Evolutionary conservation across 2,888 invertebrate genomes (phyloP).

Genomic region (Dermolepida albohirtum): DNA sequence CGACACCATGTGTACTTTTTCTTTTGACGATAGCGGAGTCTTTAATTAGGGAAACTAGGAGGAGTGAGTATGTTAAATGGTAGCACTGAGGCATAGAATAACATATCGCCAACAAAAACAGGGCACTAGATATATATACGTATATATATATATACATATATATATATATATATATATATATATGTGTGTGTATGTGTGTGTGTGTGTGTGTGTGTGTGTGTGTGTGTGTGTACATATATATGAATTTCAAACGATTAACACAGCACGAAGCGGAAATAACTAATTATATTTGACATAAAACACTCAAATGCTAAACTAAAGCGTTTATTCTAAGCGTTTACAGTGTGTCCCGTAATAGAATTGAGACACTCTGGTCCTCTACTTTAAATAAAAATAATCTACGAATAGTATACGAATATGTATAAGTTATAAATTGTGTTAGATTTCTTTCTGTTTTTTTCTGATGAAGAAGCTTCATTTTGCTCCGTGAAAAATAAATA

Average conservation of each 20-base stretch:
- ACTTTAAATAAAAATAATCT: slow-evolving; percentile 16
- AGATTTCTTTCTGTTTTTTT: too few relatives aligned
- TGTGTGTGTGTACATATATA: slow-evolving; percentile 60
- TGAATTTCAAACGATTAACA: slow-evolving; percentile 64
- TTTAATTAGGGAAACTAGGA: slow-evolving; percentile 40
- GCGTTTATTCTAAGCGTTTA: slow-evolving; percentile 22
- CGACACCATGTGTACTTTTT: slow-evolving; percentile 32
- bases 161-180: slow-evolving; percentile 47
- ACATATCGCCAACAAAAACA: slow-evolving; percentile 62
- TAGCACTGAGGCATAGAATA: slow-evolving; percentile 52
- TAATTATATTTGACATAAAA: slow-evolving; percentile 64
- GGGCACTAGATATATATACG: slow-evolving; percentile 50
- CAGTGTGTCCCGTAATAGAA: slow-evolving; percentile 21
- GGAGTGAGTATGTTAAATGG: slow-evolving; percentile 38
- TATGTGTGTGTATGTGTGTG: slow-evolving; percentile 53
- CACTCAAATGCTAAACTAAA: slow-evolving; percentile 59
- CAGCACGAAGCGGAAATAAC: slow-evolving; percentile 63
- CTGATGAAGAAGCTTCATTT: too few relatives aligned
- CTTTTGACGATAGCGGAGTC: slow-evolving; percentile 29
- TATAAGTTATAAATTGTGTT: too few relatives aligned
- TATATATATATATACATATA: slow-evolving; percentile 43
- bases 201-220: slow-evolving; percentile 40
- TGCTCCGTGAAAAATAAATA: too few relatives aligned
- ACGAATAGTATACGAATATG: too few relatives aligned
- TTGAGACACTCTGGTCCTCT: background rate